Evolutionary conservation across 1,140 invertebrate species (phyloP).

Genomic region (Palaemon carinicauda): DNA sequence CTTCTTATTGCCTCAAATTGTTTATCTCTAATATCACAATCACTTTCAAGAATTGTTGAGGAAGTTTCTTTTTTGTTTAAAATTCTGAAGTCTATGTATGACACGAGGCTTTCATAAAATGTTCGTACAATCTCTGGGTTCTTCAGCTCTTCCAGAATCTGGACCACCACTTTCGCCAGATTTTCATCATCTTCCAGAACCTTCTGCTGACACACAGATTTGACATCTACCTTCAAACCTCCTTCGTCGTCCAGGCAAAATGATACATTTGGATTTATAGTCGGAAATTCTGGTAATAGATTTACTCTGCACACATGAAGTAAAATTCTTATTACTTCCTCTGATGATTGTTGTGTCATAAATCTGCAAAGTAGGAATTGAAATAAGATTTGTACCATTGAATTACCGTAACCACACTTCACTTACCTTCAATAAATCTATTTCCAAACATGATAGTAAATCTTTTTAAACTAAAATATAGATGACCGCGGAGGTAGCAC

Average conservation of each 20-base stretch:
- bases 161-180: constrained; percentile 7
- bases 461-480: too few species aligned
- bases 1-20: constrained; percentile 15
- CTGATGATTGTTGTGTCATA: constrained; percentile 1
- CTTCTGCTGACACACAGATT: neutral
- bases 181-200: constrained; percentile 33
- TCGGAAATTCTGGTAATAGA: neutral
- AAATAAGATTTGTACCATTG: neutral
- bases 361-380: neutral
- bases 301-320: constrained; percentile 22
- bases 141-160: constrained; percentile 22
- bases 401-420: neutral
- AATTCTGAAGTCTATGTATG: constrained; percentile 30
- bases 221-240: constrained; percentile 13
- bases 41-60: constrained; percentile 4
- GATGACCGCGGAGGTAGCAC: too few species aligned
- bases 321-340: constrained; percentile 26
- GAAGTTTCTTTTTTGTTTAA: neutral
- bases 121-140: constrained; percentile 23
- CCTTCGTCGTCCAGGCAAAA: constrained; percentile 37
- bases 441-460: neutral
- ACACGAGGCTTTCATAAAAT: constrained; percentile 39
- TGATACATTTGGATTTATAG: constrained; percentile 14
- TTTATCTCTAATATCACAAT: constrained; percentile 6
- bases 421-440: neutral